Evolutionary conservation across 2,113 vertebrate genomes (phyloP), one percentile per base, ranked within the genome.

Genomic region (Muntiacus muntjak): DNA sequence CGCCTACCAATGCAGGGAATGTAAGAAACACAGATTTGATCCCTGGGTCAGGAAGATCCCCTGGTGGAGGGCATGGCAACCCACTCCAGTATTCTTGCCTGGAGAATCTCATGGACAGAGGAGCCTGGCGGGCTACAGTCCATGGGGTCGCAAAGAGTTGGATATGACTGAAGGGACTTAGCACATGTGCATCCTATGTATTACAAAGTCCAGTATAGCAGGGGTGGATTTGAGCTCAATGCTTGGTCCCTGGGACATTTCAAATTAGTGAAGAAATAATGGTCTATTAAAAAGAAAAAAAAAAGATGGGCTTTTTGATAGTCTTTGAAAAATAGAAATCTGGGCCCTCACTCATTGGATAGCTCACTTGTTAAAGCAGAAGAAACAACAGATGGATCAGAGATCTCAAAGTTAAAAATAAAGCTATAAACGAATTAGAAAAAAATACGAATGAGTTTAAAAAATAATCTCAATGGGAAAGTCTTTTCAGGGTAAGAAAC

Each of bases 321-420:
- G 67, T 71, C 91, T 87, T 94, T 47, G 54, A 50, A 79, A 96
- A 84, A 78, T 33, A 45, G 45, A 60, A 89, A 60, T 54, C 57
- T 91, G 33, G 40, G 58, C 76, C 43, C 15, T 58, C 52, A 45
- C 12, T 94, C 45, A 23, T n/a, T 58, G 78, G 43, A 89, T 57
- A 64, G 21, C 62, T 76, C 33, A 45, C n/a, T 91, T 16, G 21
- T 87, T 43, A 92, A 97, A 60, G 26, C 47, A 33, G n/a, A 21
- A 28, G 30, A 92, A 93, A 88, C 40, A 74, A 52, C 55, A 87
- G 71, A 62, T 62, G 85, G 74, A 85, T 64, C 23, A 74, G 67
- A 79, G 74, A 64, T 71, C 84, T 74, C 93, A 81, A 88, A 78
- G 50, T 90, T 97, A 87, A 90, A 96, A 92, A 92, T 87, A 87